Percentiles rank a stretch among this genome's conserved stretches.
Conservation (phyloP, 1,140 invertebrate species). For the Drosophila leontia region DNA sequence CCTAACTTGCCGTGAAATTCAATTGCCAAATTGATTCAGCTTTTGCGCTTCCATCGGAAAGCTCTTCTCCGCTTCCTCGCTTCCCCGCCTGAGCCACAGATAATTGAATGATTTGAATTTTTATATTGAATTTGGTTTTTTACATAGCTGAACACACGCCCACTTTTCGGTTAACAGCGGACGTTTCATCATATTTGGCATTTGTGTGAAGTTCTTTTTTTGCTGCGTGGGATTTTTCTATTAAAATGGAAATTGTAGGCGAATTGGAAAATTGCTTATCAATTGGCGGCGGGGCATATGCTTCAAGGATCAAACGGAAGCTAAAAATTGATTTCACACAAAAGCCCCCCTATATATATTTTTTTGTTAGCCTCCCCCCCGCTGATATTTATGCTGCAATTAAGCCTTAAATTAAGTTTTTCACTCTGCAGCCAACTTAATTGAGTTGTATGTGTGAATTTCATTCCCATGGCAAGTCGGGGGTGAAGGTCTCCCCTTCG, state of each 20-base stretch:
- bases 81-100: slow-evolving; percentile 66
- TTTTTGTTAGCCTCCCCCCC: neutral
- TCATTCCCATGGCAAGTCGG: slow-evolving; percentile 24
- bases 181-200: slow-evolving; percentile 58
- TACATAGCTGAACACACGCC: slow-evolving; percentile 50
- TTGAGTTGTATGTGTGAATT: slow-evolving; percentile 63
- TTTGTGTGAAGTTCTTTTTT: slow-evolving; percentile 58
- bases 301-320: slow-evolving; percentile 69
- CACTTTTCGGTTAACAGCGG: slow-evolving; percentile 18
- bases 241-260: slow-evolving; percentile 82
- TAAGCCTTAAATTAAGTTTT: slow-evolving; percentile 78
- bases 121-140: slow-evolving; percentile 79
- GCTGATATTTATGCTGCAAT: slow-evolving; percentile 58
- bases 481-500: slow-evolving; percentile 16
- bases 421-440: slow-evolving; percentile 62
- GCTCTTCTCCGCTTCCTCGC: neutral
- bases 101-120: slow-evolving; percentile 84
- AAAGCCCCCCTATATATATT: neutral
- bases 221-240: slow-evolving; percentile 68
- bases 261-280: slow-evolving; percentile 84
- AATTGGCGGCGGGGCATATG: slow-evolving; percentile 70
- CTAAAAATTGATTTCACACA: slow-evolving; percentile 42
- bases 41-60: slow-evolving; percentile 42
- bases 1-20: slow-evolving; percentile 67
- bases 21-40: slow-evolving; percentile 82